Percentiles rank a stretch among this genome's conserved stretches.
Conservation (phyloP, 2,888 invertebrate genomes). For the Drosophila pegasa region DNA sequence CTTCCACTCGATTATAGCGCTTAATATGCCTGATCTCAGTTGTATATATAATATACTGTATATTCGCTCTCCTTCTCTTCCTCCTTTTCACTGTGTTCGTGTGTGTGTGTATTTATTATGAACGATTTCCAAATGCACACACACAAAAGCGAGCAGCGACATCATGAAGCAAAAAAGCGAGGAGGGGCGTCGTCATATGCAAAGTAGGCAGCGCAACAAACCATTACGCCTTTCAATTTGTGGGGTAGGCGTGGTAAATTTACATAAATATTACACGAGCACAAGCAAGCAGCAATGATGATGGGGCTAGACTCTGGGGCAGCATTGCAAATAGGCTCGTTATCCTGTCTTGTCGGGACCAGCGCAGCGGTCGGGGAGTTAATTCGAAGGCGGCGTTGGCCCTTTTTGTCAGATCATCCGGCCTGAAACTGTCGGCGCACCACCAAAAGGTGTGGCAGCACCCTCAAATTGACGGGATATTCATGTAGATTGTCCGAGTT, state of each 20-base stretch:
- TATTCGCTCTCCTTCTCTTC: neutral
- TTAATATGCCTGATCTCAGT: slow-evolving; percentile 75
- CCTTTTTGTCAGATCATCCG: slow-evolving; percentile 54
- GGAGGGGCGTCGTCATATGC: slow-evolving; percentile 52
- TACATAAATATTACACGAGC: slow-evolving; percentile 73
- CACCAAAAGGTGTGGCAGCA: slow-evolving; percentile 65
- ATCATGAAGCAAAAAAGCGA: slow-evolving; percentile 20
- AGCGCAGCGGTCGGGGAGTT: slow-evolving; percentile 44
- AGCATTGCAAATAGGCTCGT: slow-evolving; percentile 76
- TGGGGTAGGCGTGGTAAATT: slow-evolving; percentile 56
- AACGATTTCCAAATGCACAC: slow-evolving; percentile 59
- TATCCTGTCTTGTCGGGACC: slow-evolving; percentile 44
- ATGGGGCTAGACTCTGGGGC: slow-evolving; percentile 57
- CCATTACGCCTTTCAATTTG: slow-evolving; percentile 77
- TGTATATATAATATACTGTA: slow-evolving; percentile 49
- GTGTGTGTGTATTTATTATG: slow-evolving; percentile 40
- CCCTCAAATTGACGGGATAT: slow-evolving; percentile 39
- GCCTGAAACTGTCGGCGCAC: slow-evolving; percentile 43
- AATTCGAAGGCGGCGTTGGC: slow-evolving; percentile 47
- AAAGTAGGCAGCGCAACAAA: slow-evolving; percentile 63
- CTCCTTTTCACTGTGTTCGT: neutral
- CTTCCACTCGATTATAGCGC: slow-evolving; percentile 79
- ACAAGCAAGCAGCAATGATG: slow-evolving; percentile 55
- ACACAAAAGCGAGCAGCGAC: slow-evolving; percentile 35
- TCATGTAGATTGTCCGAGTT: slow-evolving; percentile 36